phyloP scores from a whole-genome alignment of 2,113 vertebrate species.

The Alligator sinensis region DNA sequence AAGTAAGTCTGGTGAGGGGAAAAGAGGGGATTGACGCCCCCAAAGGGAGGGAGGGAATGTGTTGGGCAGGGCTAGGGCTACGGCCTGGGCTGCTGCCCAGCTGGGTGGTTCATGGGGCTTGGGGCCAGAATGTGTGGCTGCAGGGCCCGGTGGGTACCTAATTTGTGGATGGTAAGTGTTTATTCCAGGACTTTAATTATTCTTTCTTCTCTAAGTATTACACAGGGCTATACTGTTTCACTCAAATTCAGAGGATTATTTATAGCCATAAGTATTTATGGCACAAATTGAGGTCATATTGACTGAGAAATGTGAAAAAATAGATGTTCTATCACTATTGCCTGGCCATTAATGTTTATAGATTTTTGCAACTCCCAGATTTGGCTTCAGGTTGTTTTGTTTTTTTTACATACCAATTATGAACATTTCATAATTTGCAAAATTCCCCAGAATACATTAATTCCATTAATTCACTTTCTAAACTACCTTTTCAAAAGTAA shows the following conservation, averaged over 20 bases:
- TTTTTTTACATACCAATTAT: neutral
- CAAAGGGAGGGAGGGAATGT: too few species aligned
- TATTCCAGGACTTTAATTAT: neutral
- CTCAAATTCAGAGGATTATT: neutral
- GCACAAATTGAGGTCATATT: neutral
- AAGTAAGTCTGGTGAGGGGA: too few species aligned
- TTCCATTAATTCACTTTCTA: neutral
- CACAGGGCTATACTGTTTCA: neutral
- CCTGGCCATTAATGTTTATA: neutral
- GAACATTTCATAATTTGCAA: neutral
- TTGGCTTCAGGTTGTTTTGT: neutral
- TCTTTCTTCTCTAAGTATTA: neutral
- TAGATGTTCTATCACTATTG: neutral
- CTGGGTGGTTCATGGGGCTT: too few species aligned
- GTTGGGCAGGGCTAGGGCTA: too few species aligned
- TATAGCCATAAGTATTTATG: neutral
- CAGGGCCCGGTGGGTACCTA: too few species aligned
- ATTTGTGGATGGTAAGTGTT: too few species aligned
- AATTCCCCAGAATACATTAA: neutral
- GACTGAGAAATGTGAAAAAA: neutral
- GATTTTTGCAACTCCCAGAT: neutral
- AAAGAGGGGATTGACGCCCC: too few species aligned
- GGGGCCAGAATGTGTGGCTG: too few species aligned
- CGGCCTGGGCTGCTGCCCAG: too few species aligned
- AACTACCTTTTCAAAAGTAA: neutral